phyloP scores from a whole-genome alignment of 1,140 invertebrate genomes.

The Bombus breviceps region DNA sequence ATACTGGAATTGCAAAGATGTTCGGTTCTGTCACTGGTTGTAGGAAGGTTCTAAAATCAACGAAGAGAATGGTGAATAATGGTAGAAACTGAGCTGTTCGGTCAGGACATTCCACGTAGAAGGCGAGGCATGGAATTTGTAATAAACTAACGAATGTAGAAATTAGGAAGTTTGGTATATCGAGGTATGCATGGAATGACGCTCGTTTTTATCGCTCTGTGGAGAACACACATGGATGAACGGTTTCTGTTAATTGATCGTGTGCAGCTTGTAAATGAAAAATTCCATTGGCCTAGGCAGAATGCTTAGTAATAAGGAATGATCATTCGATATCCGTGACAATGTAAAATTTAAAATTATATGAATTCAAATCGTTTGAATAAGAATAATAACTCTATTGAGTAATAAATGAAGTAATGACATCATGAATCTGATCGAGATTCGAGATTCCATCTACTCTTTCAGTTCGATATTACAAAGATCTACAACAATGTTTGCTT shows the following conservation, averaged over 20 bases:
- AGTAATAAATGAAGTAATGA: too few species aligned
- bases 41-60: not conserved
- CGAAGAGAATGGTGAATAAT: not conserved
- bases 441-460: too few species aligned
- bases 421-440: too few species aligned
- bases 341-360: too few species aligned
- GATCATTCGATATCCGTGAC: not conserved
- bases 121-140: not conserved
- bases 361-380: too few species aligned
- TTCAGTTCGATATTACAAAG: too few species aligned
- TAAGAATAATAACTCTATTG: too few species aligned
- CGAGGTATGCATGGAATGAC: not conserved
- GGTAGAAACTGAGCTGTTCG: not conserved
- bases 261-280: not conserved
- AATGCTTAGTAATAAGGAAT: not conserved
- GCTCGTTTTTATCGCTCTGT: not conserved
- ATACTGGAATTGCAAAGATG: not conserved
- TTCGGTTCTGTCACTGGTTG: not conserved
- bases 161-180: not conserved
- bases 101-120: not conserved
- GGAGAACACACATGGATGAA: not conserved
- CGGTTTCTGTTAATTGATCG: not conserved
- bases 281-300: not conserved
- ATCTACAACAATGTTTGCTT: not conserved
- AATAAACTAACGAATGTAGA: conserved; percentile 5